Evolutionary conservation across 2,888 invertebrate species (phyloP), one percentile per base, ranked within the genome.

Genomic region (Agriopis marginaria): DNA sequence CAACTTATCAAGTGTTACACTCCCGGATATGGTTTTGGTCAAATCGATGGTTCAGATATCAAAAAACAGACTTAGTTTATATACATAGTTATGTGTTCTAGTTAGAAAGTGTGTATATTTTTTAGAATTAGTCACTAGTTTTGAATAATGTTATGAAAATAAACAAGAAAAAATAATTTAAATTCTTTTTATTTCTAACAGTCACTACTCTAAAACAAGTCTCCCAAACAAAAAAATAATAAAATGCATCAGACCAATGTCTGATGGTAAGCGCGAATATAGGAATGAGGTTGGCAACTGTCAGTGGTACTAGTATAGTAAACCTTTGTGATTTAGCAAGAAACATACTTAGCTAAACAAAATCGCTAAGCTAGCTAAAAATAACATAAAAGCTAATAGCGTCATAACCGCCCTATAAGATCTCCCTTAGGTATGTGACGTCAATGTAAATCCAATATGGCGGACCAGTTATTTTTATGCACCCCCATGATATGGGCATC

Each of bases 1-100:
- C 94, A 96, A 76, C 83, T 96, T 50, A 93, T 96, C 17, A 88
- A 87, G 69, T 81, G 84, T 75, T 95, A 94, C 64, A 79, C 76
- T 0, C 88, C 90, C 7, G 86, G 83, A 11, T 85, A 87, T 66
- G 88, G 86, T 9, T 93, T 93, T 68, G 92, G 92, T 0, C 71
- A 79, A 68, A 66, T 74, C 7, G 68, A 73, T 45, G 54, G 72
- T 56, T 9, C 47, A 12, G 56, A 55, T 14, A 12, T 10, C 0
- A 70, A 70, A 39, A 63, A 70, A 61, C 61, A 32, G 40, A 10
- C n/a, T 54, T 68, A 68, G 47, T 9, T 55, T 42, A 42, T 32
- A 32, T 32, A 32, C 32, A 32, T 32, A 32, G 32, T 32, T 32
- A 32, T 32, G 32, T 32, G 40, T 3, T 68, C 65, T 62, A 47